Evolutionary conservation across 37 sponge, comb jelly and placozoan genomes (phyloP).

Genomic region (Chondrilla cf. caribensis): DNA sequence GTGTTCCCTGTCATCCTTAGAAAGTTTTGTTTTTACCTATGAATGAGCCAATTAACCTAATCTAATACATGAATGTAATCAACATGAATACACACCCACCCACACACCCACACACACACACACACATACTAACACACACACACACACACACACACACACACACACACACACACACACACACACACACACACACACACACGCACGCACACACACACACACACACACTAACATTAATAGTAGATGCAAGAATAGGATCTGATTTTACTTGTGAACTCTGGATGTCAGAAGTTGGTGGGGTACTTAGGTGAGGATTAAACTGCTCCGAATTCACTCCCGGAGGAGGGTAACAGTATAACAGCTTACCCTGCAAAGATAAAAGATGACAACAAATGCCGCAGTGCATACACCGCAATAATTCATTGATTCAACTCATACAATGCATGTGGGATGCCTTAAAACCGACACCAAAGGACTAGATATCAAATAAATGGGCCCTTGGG

Average conservation of each 20-base stretch:
- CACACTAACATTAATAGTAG: conserved; percentile 35
- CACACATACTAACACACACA: conserved; percentile 23
- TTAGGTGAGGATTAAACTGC: conserved; percentile 45
- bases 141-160: conserved; percentile 28
- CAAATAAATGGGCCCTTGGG: too few species aligned
- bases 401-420: too few species aligned
- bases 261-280: not conserved
- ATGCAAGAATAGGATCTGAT: conserved; percentile 1
- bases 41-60: too few species aligned
- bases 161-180: conserved; percentile 30
- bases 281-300: not conserved
- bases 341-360: conserved; percentile 77
- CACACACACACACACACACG: conserved; percentile 40
- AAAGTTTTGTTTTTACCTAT: too few species aligned
- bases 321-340: conserved; percentile 67
- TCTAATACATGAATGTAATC: too few species aligned
- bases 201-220: conserved; percentile 49
- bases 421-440: too few species aligned
- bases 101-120: conserved; percentile 21
- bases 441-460: too few species aligned
- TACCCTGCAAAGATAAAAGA: conserved; percentile 48
- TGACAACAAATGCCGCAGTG: too few species aligned
- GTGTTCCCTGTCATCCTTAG: too few species aligned
- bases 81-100: conserved; percentile 10
- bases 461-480: too few species aligned